These are phyloP conservation scores for Aplidium turbinatum DNA, from an alignment of 23 tunicate genomes.

Conservation along the genomic window DNA sequence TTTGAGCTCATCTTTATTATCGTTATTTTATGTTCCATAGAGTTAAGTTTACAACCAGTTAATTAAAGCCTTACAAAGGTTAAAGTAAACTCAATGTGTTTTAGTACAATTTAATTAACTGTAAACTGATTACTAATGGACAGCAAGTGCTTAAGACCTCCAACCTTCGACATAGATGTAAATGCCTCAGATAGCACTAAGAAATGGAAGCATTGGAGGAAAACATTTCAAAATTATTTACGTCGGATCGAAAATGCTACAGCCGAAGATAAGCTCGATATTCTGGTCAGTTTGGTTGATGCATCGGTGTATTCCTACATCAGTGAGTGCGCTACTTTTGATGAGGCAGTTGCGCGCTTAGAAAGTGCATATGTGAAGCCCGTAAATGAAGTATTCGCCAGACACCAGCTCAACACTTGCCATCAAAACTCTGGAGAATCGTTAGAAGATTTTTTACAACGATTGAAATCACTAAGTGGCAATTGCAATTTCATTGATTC, in stretches of 20 bases:
- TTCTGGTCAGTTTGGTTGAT: not conserved
- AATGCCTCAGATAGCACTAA: conserved; percentile 3
- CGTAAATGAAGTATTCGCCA: conserved; percentile 7
- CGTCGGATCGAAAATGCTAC: conserved; percentile 3
- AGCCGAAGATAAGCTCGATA: conserved; percentile 7
- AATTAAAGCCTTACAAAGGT: too few species aligned
- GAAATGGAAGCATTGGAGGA: conserved; percentile 17
- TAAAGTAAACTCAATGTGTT: too few species aligned
- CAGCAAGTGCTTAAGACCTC: conserved; percentile 13
- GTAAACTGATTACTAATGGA: not conserved
- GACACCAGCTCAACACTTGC: too few species aligned
- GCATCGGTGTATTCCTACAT: conserved; percentile 2
- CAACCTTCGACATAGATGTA: conserved; percentile 1
- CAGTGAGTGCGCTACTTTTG: conserved; percentile 11
- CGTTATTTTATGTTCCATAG: too few species aligned
- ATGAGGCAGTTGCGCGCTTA: not conserved
- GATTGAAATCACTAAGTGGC: not conserved
- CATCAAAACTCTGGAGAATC: too few species aligned
- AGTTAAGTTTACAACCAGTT: too few species aligned
- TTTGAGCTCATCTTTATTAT: too few species aligned
- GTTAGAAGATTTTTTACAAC: not conserved
- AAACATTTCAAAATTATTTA: conserved; percentile 5
- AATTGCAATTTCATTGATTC: conserved; percentile 6
- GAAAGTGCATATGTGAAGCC: conserved; percentile 8
- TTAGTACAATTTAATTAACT: conserved; percentile 8